Evolutionary conservation across 2,797 vertebrate genomes (phyloP).

Genomic region (Ceryle rudis): DNA sequence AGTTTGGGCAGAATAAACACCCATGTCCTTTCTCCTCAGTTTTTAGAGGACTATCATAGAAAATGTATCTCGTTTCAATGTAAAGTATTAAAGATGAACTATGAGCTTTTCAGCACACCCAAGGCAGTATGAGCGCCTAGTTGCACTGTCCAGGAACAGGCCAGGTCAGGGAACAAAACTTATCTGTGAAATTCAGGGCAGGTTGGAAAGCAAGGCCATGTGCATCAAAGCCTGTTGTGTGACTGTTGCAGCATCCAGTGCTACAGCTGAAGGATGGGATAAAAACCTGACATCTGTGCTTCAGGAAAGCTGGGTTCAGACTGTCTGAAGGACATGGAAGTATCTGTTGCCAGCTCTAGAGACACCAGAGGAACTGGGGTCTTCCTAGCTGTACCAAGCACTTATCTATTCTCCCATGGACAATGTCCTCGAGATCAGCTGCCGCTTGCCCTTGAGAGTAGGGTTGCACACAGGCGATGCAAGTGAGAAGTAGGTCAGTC

Average conservation of each 20-base stretch:
- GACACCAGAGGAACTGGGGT: neutral
- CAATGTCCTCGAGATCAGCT: neutral
- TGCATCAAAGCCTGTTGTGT: neutral
- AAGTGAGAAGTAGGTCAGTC: fast-evolving
- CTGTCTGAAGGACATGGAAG: fast-evolving
- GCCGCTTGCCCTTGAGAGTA: fast-evolving
- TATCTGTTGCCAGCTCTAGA: neutral
- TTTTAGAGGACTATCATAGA: neutral
- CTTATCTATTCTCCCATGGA: neutral
- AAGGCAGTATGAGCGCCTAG: neutral
- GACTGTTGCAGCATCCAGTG: neutral
- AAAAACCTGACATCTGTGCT: fast-evolving
- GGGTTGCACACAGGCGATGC: neutral
- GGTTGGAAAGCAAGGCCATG: neutral
- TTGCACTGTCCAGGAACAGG: neutral
- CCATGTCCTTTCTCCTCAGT: neutral
- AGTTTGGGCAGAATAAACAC: neutral
- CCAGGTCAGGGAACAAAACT: neutral
- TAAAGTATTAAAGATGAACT: neutral
- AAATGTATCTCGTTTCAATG: neutral
- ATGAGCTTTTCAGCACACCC: neutral
- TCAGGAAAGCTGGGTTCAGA: neutral
- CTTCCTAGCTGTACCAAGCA: neutral
- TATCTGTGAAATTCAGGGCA: neutral
- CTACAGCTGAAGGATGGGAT: neutral